Base-by-base conservation (phyloP, 2,888 invertebrate species). In the Argyresthia albistria region DNA sequence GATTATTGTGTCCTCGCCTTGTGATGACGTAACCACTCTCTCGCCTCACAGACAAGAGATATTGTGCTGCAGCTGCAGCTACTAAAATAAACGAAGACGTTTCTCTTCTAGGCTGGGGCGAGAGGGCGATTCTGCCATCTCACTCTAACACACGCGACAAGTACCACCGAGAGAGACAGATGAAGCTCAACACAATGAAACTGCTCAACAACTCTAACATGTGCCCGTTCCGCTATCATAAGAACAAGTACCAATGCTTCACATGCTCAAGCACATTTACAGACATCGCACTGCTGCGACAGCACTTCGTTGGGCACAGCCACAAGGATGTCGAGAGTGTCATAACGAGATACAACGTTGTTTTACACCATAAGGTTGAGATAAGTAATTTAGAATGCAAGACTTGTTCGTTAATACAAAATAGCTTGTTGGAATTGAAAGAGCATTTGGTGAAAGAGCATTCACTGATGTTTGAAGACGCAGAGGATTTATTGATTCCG, bases 151-250 rank as follows among this genome's bases (percentile, higher is more conserved):
- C 74, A 36, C 53, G 60, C 0, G 77, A 77, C 6, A 57, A 70
- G 0, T 74, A 82, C 0, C 77, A 79, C 11, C 64, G 62, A 16
- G 77, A 73, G 0, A 74, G 76, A 0, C 58, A 78, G 11, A 54
- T 81, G 0, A 57, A 84, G 15, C 72, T 77, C 14, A 80, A 79
- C 56, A 77, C 86, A 0, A 53, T 86, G 1, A 93, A 93, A 70
- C 91, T 87, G 0, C 62, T 87, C 0, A 67, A 66, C 0, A 73
- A 80, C 54, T 83, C 83, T 0, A 80, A 77, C 0, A 63, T 80
- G 35, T 74, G 79, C 51, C 73, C 79, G 0, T 87, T 87, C 43
- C 83, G 83, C 57, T 86, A 79, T 79, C 73, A 83, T 55, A 80
- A 76, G 36, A 82, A 84, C 43, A 57, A 76, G 4, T 87, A 80